A percentile compares a stretch with the other conserved stretches of the same genome.
Evolutionary conservation across 1,140 invertebrate species (phyloP).

Genomic region (Danaus melanippus): DNA sequence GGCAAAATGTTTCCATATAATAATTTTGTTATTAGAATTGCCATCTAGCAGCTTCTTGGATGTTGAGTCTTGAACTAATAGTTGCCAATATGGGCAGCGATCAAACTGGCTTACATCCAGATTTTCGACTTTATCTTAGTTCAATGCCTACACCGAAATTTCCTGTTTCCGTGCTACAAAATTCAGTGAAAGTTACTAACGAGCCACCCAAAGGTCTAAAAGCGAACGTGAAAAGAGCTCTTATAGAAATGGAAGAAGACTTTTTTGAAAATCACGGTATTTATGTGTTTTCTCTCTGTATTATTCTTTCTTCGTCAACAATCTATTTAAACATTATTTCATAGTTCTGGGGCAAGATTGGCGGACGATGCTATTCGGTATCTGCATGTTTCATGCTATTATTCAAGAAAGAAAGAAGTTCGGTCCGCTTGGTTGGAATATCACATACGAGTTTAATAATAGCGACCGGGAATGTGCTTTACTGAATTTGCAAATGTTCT

Average conservation of each 20-base stretch:
- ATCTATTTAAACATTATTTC: slow-evolving; percentile 23
- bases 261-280: slow-evolving; percentile 87
- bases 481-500: slow-evolving; percentile 89
- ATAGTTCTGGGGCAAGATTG: slow-evolving; percentile 80
- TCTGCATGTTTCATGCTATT: slow-evolving; percentile 89
- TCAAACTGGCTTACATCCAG: slow-evolving; percentile 74
- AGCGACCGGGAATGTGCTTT: slow-evolving; percentile 90
- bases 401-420: slow-evolving; percentile 93
- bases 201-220: slow-evolving; percentile 92
- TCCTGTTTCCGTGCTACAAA: slow-evolving; percentile 91
- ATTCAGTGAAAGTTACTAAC: slow-evolving; percentile 94
- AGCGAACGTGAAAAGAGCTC: slow-evolving; percentile 85
- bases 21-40: slow-evolving; percentile 79
- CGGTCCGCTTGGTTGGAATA: slow-evolving; percentile 92
- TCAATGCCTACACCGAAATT: slow-evolving; percentile 90
- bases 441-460: slow-evolving; percentile 91
- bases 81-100: slow-evolving; percentile 80
- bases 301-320: background rate
- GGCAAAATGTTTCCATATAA: background rate
- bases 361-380: slow-evolving; percentile 83
- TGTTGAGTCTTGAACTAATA: slow-evolving; percentile 82
- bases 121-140: slow-evolving; percentile 89
- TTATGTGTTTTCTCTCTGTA: background rate
- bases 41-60: slow-evolving; percentile 93
- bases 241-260: slow-evolving; percentile 82